Base-by-base conservation (phyloP, 2,113 vertebrate genomes). In the Brachionichthys hirsutus region DNA sequence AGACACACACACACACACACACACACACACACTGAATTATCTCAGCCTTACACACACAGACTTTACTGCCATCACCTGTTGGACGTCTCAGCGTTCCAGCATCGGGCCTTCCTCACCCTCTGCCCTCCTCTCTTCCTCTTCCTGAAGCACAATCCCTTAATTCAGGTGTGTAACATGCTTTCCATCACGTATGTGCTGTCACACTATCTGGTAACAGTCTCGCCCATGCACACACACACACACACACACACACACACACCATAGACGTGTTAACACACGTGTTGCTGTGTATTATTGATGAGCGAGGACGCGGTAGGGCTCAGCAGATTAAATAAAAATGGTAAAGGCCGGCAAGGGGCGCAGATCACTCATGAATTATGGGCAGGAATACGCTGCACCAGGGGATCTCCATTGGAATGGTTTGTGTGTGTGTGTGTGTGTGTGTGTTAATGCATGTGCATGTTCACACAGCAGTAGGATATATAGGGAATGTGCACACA, bases 351-450 rank as follows among this genome's bases (percentile, higher is more conserved):
- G 85, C 85, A 84, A 89, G 92, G 93, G 92, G 92, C 90, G 86
- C 89, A 90, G 93, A 94, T 95, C 92, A 93, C 92, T 95, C 93
- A 94, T 94, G 92, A 95, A 95, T 96, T 94, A 96, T 94, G 96
- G 93, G 92, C 92, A 92, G 88, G 84, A 90, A 89, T 90, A 93
- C 89, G 59, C 80, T 86, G 83, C 92, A 74, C 93, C 89, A 89
- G 90, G 90, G 92, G 94, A 89, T 92, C 89, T 92, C 87, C 90
- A 90, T 92, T 77, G 82, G 84, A 87, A 80, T 81, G 73, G 58
- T 66, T 63, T 76, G 45, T 56, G 59, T 61, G 22, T 47, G 41
- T 24, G 35, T 35, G 30, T 41, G 38, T 50, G 34, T 46, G 38
- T 48, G 19, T 43, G 68, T 36, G 43, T 41, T n/a, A n/a, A 60